These are phyloP conservation scores for Leucophenga montana DNA, from an alignment of 2,888 invertebrate species.

Conservation along the genomic window DNA sequence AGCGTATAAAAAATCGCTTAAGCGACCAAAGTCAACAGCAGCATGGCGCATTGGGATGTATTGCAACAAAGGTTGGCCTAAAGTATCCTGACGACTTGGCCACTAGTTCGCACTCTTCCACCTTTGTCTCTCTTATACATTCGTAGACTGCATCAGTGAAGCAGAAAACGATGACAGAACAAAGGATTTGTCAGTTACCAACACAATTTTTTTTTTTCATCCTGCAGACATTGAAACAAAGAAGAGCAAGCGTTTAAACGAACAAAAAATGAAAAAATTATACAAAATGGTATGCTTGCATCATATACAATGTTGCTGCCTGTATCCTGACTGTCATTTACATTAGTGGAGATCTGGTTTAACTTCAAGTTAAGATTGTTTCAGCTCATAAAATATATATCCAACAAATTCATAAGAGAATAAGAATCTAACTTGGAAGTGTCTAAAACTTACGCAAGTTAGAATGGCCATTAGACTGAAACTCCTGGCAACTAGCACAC, in stretches of 20 bases:
- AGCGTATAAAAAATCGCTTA: conserved; percentile 64
- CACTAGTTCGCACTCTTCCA: conserved; percentile 6
- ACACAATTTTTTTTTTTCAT: conserved; percentile 25
- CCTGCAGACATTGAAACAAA: background rate
- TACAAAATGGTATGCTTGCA: conserved; percentile 11
- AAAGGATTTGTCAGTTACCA: conserved; percentile 65
- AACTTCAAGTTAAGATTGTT: too few species aligned
- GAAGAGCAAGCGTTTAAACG: background rate
- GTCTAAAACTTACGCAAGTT: too few species aligned
- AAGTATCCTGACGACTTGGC: conserved; percentile 47
- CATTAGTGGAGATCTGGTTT: too few species aligned
- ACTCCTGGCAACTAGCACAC: too few species aligned
- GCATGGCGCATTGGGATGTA: conserved; percentile 40
- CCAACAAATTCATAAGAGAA: too few species aligned
- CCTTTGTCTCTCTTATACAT: too few species aligned
- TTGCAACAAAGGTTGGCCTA: conserved; percentile 31
- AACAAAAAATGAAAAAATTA: background rate
- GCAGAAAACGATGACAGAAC: conserved; percentile 34
- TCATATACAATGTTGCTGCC: too few species aligned
- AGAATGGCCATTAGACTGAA: too few species aligned
- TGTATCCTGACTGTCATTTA: too few species aligned
- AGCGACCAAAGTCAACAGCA: conserved; percentile 57
- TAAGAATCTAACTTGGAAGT: too few species aligned
- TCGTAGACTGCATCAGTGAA: conserved; percentile 33
- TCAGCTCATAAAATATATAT: too few species aligned